A percentile compares a stretch with the other conserved stretches of the same genome.
These are phyloP conservation scores for Melieria picta DNA, from an alignment of 2,888 invertebrate species.

Conservation along the genomic window DNA sequence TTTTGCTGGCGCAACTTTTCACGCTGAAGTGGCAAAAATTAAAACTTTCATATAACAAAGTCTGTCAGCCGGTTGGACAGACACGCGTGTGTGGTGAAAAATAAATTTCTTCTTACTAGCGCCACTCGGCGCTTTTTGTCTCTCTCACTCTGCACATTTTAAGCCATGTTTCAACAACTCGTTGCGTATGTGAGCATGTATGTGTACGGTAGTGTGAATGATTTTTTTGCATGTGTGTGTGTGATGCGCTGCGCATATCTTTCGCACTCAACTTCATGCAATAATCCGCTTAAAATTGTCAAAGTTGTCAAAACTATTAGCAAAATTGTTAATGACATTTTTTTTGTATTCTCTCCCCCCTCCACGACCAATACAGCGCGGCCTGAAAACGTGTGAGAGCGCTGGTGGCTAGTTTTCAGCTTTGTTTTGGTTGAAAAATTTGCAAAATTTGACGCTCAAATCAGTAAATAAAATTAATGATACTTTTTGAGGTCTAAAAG, in stretches of 20 bases:
- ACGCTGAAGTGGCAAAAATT: slow-evolving; percentile 6
- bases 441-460: no score
- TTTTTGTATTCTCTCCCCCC: not conserved
- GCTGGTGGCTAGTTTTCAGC: no score
- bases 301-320: slow-evolving; percentile 4
- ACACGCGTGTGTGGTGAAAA: no score
- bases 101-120: no score
- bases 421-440: no score
- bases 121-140: no score
- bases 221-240: not conserved
- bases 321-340: not conserved
- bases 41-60: not conserved
- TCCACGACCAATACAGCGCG: no score
- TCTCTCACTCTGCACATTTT: not conserved
- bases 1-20: not conserved
- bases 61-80: not conserved
- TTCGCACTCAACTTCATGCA: no score
- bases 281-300: not conserved
- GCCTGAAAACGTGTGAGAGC: no score
- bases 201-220: not conserved
- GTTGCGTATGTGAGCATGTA: not conserved
- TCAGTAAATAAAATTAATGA: no score
- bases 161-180: not conserved
- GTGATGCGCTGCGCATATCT: no score
- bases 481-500: no score